A percentile compares a stretch with the other conserved stretches of the same genome.
These are phyloP conservation scores for Tetraodon nigroviridis DNA, from an alignment of 2,113 vertebrate genomes.

Conservation along the genomic window DNA sequence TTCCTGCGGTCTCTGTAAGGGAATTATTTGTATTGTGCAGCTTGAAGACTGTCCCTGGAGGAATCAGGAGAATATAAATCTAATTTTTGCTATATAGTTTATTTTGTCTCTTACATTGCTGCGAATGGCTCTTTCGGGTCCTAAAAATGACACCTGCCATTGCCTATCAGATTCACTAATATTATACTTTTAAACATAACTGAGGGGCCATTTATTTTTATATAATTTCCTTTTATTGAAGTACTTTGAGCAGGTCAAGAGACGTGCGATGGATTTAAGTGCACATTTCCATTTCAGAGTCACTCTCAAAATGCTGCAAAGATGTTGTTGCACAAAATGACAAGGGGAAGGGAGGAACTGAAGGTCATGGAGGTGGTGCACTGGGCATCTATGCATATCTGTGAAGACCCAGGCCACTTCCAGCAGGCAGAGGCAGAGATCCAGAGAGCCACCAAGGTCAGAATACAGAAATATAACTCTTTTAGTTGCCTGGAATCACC, in stretches of 20 bases:
- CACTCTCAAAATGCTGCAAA: conserved; percentile 8
- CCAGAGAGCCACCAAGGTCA: not conserved
- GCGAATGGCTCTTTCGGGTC: not conserved
- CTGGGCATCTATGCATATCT: too few species aligned
- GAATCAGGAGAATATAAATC: not conserved
- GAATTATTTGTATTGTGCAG: too few species aligned
- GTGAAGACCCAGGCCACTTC: too few species aligned
- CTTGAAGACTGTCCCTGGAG: too few species aligned
- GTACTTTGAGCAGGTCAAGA: not conserved
- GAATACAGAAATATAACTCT: not conserved
- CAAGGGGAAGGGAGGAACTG: too few species aligned
- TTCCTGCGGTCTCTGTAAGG: too few species aligned
- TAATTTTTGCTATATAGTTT: not conserved
- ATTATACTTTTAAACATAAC: not conserved
- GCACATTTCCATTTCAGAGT: not conserved
- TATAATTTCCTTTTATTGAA: not conserved
- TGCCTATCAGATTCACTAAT: not conserved
- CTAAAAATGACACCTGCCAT: not conserved
- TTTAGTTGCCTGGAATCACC: not conserved
- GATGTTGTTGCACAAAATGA: too few species aligned
- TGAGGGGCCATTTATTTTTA: not conserved
- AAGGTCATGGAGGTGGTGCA: too few species aligned
- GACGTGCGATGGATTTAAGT: not conserved
- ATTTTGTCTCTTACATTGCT: not conserved
- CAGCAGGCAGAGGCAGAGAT: conserved; percentile 1